phyloP scores from a whole-genome alignment of 2,888 invertebrate genomes.

The Alloscopus bannaensis region DNA sequence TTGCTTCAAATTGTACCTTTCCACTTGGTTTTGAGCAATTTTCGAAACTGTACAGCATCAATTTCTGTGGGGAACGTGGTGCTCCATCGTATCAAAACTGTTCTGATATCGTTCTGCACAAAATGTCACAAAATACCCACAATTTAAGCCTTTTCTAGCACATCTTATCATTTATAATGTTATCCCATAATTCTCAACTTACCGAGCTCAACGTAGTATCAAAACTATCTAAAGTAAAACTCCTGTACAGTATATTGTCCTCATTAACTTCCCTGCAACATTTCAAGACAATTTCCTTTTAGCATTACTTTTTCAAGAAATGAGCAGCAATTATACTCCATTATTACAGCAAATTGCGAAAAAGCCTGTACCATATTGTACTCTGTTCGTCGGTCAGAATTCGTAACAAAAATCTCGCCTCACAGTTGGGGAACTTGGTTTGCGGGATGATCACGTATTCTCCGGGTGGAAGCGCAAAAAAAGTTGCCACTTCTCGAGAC shows the following conservation, averaged over 20 bases:
- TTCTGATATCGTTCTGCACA: conserved; percentile 78
- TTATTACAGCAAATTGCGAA: not conserved
- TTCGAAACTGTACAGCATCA: conserved; percentile 80
- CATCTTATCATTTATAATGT: not conserved
- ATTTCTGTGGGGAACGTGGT: conserved; percentile 80
- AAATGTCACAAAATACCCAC: conserved; percentile 9
- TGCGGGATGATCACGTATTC: conserved; percentile 86
- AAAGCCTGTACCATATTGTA: conserved; percentile 81
- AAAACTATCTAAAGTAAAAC: conserved; percentile 80
- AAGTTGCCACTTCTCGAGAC: conserved; percentile 83
- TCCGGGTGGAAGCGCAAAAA: conserved; percentile 85
- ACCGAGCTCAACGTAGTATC: conserved; percentile 80
- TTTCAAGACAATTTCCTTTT: not conserved
- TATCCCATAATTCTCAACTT: conserved; percentile 70
- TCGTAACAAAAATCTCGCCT: conserved; percentile 83
- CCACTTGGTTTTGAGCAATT: conserved; percentile 79
- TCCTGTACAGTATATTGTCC: conserved; percentile 83
- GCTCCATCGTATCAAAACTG: conserved; percentile 77
- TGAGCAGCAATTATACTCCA: not conserved
- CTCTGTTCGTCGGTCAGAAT: conserved; percentile 84
- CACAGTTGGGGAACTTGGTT: conserved; percentile 82
- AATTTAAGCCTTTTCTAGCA: no score
- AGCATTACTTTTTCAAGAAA: not conserved
- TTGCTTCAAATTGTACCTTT: conserved; percentile 75
- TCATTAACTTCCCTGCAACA: conserved; percentile 84